phyloP scores from a whole-genome alignment of 1,140 invertebrate genomes.

The Trichonephila inaurata region DNA sequence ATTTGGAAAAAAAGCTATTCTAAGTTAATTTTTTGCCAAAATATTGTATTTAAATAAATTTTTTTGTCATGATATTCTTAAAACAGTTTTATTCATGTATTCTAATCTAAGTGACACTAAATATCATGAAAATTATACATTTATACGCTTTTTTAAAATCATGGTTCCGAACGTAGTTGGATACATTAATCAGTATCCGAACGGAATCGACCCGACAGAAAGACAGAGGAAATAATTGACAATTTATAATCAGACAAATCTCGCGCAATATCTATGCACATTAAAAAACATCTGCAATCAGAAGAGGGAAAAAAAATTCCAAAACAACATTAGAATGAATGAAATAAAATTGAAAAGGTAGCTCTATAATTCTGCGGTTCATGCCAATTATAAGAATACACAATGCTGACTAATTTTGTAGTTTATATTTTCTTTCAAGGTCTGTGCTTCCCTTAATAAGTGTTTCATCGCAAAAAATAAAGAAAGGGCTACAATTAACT shows the following conservation, averaged over 20 bases:
- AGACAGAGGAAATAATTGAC: slow-evolving; percentile 10
- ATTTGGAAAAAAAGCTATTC: too few relatives aligned
- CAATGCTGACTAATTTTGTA: slow-evolving; percentile 54
- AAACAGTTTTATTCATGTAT: too few relatives aligned
- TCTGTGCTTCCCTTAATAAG: slow-evolving; percentile 40
- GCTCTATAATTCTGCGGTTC: slow-evolving; percentile 43
- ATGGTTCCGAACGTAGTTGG: too few relatives aligned
- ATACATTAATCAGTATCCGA: background rate
- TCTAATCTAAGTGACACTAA: too few relatives aligned
- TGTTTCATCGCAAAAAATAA: slow-evolving; percentile 1
- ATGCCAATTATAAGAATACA: slow-evolving; percentile 44
- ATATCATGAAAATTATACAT: too few relatives aligned
- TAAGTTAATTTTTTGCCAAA: too few relatives aligned
- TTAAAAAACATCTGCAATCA: slow-evolving; percentile 2
- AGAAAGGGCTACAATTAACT: slow-evolving; percentile 24
- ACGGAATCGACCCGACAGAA: background rate
- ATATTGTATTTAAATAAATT: too few relatives aligned
- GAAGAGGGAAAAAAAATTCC: background rate
- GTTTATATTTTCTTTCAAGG: slow-evolving; percentile 45
- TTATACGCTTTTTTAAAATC: too few relatives aligned
- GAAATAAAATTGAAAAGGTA: slow-evolving; percentile 42
- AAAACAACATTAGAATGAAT: background rate
- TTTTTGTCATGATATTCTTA: too few relatives aligned
- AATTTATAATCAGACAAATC: slow-evolving; percentile 58
- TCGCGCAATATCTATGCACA: background rate